A percentile compares a stretch with the other conserved stretches of the same genome.
Evolutionary conservation across 1,140 invertebrate genomes (phyloP).

Genomic region (Drosophila willistoni): DNA sequence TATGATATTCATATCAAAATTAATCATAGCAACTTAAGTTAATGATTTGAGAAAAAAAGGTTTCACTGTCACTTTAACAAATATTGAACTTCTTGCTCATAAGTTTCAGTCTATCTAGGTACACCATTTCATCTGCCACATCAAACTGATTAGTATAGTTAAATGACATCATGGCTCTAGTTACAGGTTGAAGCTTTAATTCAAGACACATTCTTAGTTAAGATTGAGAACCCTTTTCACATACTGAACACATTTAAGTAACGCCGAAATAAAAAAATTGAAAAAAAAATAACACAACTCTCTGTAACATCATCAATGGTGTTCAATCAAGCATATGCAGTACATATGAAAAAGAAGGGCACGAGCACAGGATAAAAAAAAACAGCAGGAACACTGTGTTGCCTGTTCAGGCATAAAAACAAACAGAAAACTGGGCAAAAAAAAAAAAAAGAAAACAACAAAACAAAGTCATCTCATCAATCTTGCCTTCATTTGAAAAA

Average conservation of each 20-base stretch:
- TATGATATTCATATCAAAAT: too few species aligned
- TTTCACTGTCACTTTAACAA: too few species aligned
- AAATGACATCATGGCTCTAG: too few species aligned
- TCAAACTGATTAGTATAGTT: too few species aligned
- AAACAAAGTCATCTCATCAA: constrained; percentile 23
- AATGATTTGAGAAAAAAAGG: too few species aligned
- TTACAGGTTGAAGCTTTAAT: not conserved
- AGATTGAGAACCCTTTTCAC: not conserved
- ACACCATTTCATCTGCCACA: too few species aligned
- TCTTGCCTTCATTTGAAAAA: constrained; percentile 8
- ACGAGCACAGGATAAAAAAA: not conserved
- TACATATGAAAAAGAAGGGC: constrained; percentile 28
- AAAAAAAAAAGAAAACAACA: not conserved
- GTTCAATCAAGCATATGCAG: constrained; percentile 22
- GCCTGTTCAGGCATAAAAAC: constrained; percentile 22
- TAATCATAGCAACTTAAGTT: too few species aligned
- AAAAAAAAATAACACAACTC: not conserved
- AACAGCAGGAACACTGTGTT: constrained; percentile 5
- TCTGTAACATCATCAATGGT: constrained; percentile 42
- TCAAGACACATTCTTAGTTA: constrained; percentile 7
- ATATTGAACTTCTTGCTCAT: too few species aligned
- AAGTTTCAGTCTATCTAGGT: too few species aligned
- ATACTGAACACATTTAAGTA: not conserved
- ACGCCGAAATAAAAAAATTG: constrained; percentile 5
- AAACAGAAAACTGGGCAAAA: constrained; percentile 12